A percentile compares a stretch with the other conserved stretches of the same genome.
Conservation (phyloP, 2,888 invertebrate species). For the Caenorhabditis uteleia region DNA sequence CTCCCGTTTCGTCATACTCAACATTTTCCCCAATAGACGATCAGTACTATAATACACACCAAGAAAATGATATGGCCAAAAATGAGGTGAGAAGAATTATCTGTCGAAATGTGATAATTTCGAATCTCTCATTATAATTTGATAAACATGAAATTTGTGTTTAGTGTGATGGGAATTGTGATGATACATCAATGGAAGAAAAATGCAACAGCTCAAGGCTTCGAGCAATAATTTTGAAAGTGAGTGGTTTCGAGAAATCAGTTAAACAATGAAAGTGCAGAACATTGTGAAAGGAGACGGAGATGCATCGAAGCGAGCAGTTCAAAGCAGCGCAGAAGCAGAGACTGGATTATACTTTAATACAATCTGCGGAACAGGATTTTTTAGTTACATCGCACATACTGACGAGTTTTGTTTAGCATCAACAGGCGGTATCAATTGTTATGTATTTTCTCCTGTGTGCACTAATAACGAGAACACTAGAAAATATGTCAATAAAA, state of each 20-base stretch:
- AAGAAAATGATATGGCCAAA: too few relatives aligned
- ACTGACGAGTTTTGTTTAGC: conserved; percentile 64
- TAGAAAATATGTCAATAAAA: neutral
- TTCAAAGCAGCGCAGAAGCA: conserved; percentile 61
- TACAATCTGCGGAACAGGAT: conserved; percentile 69
- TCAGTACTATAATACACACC: too few relatives aligned
- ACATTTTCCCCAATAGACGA: too few relatives aligned
- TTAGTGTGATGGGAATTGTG: neutral
- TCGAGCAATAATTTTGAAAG: conserved; percentile 57
- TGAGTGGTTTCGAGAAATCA: conserved; percentile 16
- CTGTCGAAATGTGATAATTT: conserved; percentile 10
- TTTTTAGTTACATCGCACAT: conserved; percentile 68
- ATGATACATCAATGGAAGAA: conserved; percentile 38
- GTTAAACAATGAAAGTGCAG: conserved; percentile 17
- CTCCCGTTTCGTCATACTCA: too few relatives aligned
- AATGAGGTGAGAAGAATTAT: neutral
- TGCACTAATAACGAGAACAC: conserved; percentile 19
- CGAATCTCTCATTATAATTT: neutral
- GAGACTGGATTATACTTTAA: conserved; percentile 61
- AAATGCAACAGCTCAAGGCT: conserved; percentile 65
- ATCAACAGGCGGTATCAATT: conserved; percentile 58
- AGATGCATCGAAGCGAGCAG: conserved; percentile 62
- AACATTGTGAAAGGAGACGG: conserved; percentile 56
- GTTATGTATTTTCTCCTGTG: conserved; percentile 62
- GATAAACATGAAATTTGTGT: neutral